A percentile compares a stretch with the other conserved stretches of the same genome.
These are phyloP conservation scores for Nomada flava DNA, from an alignment of 2,888 invertebrate genomes.

Conservation along the genomic window DNA sequence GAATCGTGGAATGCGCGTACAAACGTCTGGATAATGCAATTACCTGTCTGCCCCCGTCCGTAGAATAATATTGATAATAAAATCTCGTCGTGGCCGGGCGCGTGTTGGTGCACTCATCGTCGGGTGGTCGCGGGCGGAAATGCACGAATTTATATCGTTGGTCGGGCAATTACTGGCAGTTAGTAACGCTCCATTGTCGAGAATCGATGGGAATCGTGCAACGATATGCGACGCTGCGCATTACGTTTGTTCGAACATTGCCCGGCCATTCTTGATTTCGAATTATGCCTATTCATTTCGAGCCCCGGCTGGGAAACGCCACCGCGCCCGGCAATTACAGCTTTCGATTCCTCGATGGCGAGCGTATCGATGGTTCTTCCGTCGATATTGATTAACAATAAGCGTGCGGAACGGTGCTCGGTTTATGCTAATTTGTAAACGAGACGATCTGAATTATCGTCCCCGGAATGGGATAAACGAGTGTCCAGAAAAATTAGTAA, in stretches of 20 bases:
- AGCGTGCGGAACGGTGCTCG: too few species aligned
- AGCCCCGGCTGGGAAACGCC: neutral
- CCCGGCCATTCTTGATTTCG: conserved; percentile 23
- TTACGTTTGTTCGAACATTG: conserved; percentile 22
- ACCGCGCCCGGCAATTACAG: neutral
- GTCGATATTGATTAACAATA: too few species aligned
- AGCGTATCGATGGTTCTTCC: too few species aligned
- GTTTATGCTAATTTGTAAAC: too few species aligned
- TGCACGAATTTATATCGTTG: conserved; percentile 66
- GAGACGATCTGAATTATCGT: too few species aligned
- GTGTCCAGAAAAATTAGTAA: too few species aligned
- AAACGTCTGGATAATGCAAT: conserved; percentile 67
- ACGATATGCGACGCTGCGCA: conserved; percentile 39
- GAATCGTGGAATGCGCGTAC: conserved; percentile 40
- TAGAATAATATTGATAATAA: conserved; percentile 67
- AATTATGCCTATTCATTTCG: conserved; percentile 22
- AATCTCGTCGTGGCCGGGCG: conserved; percentile 53
- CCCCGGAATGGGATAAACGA: too few species aligned
- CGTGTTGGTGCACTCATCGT: conserved; percentile 22
- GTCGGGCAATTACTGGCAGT: conserved; percentile 66
- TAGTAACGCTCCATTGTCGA: conserved; percentile 69
- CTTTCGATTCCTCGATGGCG: neutral
- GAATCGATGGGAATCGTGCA: conserved; percentile 63
- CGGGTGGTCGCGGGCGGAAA: conserved; percentile 60
- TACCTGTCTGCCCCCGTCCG: conserved; percentile 45